Conservation (phyloP, 2,797 vertebrate species). For the Enteromius trimaculatus region DNA sequence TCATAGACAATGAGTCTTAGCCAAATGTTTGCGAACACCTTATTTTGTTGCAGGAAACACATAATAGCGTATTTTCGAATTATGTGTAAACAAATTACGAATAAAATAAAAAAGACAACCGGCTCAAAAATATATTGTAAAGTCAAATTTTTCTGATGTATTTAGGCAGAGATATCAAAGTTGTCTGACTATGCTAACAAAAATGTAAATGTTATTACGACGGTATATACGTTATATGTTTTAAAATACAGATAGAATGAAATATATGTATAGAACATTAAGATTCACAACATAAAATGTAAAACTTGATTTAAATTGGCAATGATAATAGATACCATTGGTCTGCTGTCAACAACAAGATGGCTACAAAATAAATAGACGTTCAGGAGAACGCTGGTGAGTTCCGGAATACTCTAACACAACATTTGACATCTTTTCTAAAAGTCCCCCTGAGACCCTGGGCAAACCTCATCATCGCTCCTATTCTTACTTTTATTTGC, state of each 20-base stretch:
- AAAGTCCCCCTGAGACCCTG: slow-evolving; percentile 14
- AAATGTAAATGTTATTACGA: not conserved
- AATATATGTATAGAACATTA: too few species aligned
- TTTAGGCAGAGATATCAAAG: not conserved
- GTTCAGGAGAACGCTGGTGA: not conserved
- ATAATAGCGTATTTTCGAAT: not conserved
- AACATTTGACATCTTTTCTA: slow-evolving; percentile 27
- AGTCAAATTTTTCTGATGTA: not conserved
- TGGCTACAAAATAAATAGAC: slow-evolving; percentile 2
- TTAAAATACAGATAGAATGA: not conserved
- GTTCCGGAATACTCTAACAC: slow-evolving; percentile 3
- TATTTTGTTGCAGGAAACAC: slow-evolving; percentile 16
- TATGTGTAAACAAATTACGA: not conserved
- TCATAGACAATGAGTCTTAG: slow-evolving; percentile 35
- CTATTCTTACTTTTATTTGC: slow-evolving; percentile 31
- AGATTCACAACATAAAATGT: not conserved
- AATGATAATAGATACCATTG: not conserved
- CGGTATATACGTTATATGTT: not conserved
- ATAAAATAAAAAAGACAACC: not conserved
- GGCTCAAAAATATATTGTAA: not conserved
- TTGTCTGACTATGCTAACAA: not conserved
- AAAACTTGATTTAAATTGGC: not conserved
- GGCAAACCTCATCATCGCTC: slow-evolving; percentile 13
- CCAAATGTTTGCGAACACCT: slow-evolving; percentile 20
- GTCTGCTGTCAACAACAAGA: not conserved